phyloP scores from a whole-genome alignment of 2,888 invertebrate genomes.

The Drosophila ezoana region DNA sequence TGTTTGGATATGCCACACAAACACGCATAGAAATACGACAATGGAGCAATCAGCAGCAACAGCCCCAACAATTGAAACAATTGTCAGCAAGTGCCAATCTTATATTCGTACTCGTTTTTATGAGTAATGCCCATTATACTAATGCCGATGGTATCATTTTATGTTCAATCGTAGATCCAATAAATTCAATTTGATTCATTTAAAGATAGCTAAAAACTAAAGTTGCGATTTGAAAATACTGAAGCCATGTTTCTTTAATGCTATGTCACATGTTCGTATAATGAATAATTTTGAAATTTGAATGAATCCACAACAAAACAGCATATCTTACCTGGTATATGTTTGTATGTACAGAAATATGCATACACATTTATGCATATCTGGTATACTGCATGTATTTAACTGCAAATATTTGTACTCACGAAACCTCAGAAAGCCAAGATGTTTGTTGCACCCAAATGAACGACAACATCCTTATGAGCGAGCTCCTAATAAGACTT shows the following conservation, averaged over 20 bases:
- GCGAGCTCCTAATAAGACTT: slow-evolving; percentile 3
- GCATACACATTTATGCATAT: slow-evolving; percentile 19
- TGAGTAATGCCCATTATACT: slow-evolving; percentile 48
- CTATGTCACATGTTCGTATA: too few relatives aligned
- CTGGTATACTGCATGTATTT: slow-evolving; percentile 54
- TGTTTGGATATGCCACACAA: slow-evolving; percentile 27
- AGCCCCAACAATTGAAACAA: slow-evolving; percentile 62
- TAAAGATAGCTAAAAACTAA: not conserved
- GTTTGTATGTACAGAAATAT: slow-evolving; percentile 1
- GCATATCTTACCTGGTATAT: slow-evolving; percentile 36
- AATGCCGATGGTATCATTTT: slow-evolving; percentile 19
- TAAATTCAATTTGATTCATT: slow-evolving; percentile 13
- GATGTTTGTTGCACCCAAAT: slow-evolving; percentile 62
- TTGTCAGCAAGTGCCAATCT: slow-evolving; percentile 59
- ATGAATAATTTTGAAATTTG: not conserved
- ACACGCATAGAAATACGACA: slow-evolving; percentile 45
- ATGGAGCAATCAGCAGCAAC: slow-evolving; percentile 66
- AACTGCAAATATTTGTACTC: slow-evolving; percentile 67
- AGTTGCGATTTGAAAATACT: too few relatives aligned
- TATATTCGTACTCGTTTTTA: slow-evolving; percentile 52
- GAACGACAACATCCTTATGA: slow-evolving; percentile 42
- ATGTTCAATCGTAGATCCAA: slow-evolving; percentile 17
- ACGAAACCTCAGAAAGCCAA: slow-evolving; percentile 72
- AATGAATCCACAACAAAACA: slow-evolving; percentile 19
- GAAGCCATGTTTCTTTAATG: too few relatives aligned